Base-by-base conservation (phyloP, 2,797 vertebrate species). In the Gastrophryne carolinensis region DNA sequence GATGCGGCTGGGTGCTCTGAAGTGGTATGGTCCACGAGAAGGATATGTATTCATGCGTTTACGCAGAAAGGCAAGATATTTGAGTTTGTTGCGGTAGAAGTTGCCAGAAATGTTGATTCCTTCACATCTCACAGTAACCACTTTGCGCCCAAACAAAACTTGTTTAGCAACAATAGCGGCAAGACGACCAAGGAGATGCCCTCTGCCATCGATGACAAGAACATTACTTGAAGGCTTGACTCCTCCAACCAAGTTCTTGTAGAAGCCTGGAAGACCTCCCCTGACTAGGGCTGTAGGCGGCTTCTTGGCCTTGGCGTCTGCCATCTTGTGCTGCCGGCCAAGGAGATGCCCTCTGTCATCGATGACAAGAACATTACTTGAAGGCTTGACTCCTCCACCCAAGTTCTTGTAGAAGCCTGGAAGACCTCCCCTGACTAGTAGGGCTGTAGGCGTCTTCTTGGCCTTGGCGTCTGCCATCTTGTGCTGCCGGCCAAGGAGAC, bases 1-100 rank as follows among this genome's bases (percentile, higher is more conserved):
- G 79, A 97, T 98, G 76, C 93, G 89, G 87, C 96, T 97, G 17
- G 95, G 96, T 78, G 96, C 96, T 78, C 96, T 93, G 87, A 97
- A 97, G 83, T 98, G 96, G 83, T 93, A 98, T 0, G 95, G 96
- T 0, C 96, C 96, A n/a, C 95, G 92, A 15, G 96, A 97, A 0
- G 96, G 96, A 81, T 98, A 97, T 83, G 96, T 98, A 88, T 98
- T 98, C 96, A 98, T 98, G 77, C 95, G 90, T 82, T 98, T 98
- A 1, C 95, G 92, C 70, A 98, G 89, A 80, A 98, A 98, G 17
- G 96, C 90, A 87, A 98, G 83, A 76, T 96, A 98, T 82, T 98
- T 98, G 85, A 97, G 44, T 76, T 97, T 98, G 81, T 98, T 98
- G 7, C 94, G 92, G 83, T 98, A 98, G 85, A 98, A 98, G 83